A percentile compares a stretch with the other conserved stretches of the same genome.
phyloP scores from a whole-genome alignment of 2,888 invertebrate genomes.

The Tachystola acroxantha region DNA sequence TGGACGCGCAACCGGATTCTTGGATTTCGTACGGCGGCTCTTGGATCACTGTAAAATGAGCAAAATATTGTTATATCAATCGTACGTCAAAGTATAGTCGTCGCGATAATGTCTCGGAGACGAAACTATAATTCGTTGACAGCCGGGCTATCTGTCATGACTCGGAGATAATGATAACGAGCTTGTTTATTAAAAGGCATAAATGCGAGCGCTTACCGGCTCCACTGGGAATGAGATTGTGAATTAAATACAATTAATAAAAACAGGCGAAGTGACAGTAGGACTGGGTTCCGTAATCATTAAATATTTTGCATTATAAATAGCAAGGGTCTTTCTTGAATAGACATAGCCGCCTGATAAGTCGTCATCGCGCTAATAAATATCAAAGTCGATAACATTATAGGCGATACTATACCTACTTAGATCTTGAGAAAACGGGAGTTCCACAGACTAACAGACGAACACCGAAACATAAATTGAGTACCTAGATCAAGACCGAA shows the following conservation, averaged over 20 bases:
- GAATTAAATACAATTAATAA: background rate
- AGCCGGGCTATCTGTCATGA: conserved; percentile 41
- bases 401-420: no score
- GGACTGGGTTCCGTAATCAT: no score
- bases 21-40: conserved; percentile 74
- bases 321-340: no score
- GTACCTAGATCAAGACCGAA: no score
- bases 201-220: conserved; percentile 2
- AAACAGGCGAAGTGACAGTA: no score
- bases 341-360: no score
- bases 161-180: conserved; percentile 48
- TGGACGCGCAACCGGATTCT: conserved; percentile 67
- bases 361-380: no score
- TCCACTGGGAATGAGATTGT: conserved; percentile 5
- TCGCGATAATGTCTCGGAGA: conserved; percentile 13
- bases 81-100: conserved; percentile 1
- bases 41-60: conserved; percentile 59
- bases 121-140: conserved; percentile 28
- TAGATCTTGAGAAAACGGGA: no score
- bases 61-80: conserved; percentile 18
- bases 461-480: no score
- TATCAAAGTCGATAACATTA: no score
- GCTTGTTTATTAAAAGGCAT: conserved; percentile 29
- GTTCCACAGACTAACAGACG: no score
- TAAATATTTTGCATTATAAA: no score